Evolutionary conservation across 2,888 invertebrate genomes (phyloP), one percentile per base, ranked within the genome.

Genomic region (Oscheius sp.): DNA sequence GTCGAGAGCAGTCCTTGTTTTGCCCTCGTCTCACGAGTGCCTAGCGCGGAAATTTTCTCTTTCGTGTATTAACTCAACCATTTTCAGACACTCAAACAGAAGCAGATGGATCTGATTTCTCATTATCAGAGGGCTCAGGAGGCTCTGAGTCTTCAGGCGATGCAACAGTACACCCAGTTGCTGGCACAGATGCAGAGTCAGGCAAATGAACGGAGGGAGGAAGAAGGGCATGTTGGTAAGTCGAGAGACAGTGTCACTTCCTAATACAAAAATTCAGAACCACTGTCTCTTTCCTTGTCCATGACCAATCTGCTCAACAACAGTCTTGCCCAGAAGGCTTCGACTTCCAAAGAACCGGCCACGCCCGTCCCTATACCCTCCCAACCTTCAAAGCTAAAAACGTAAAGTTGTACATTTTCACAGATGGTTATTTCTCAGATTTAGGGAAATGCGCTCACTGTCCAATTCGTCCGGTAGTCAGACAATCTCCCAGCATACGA

Each of bases 401-500:
- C 66, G 74, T 74, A 74, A n/a, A 4, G n/a, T 33, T 33, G 7
- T 13, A 13, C 5, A 2, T 60, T 33, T 60, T 7, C 21, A 13
- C 37, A 42, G 35, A 33, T 33, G 7, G 7, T 10, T 51, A 68
- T 37, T 37, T 37, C 55, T 21, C 55, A n/a, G 53, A 37, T 70
- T 58, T 42, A 66, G 73, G 21, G 73, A 73, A 57, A 65, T 65
- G 65, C 35, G 72, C 21, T 72, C 72, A 48, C 21, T 72, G 33
- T 72, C 72, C 7, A 57, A 57, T 33, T 50, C 62, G 9, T 62
- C 72, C 32, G 62, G 62, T 7, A 33, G 50, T 7, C 85, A 85
- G 59, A 88, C 88, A 13, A 88, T 88, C 47, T 86, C 86, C 2
- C 87, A 88, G 65, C 84, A 80, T 70, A 88, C 88, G 42, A 81